Conservation (phyloP, 2,888 invertebrate species). For the Andrena chrysosceles region DNA sequence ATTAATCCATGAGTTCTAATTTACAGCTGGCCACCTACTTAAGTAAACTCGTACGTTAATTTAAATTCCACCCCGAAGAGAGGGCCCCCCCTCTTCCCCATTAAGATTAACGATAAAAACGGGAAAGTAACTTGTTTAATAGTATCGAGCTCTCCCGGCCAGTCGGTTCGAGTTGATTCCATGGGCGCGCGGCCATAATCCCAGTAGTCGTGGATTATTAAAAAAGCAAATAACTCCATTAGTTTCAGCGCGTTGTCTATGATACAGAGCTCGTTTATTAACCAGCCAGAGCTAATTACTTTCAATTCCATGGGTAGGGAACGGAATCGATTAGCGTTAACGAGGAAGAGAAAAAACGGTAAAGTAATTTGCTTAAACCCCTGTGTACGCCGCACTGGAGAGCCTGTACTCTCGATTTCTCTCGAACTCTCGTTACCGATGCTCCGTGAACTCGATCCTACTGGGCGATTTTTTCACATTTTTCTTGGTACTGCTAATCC, state of each 20-base stretch:
- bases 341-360: constrained; percentile 28
- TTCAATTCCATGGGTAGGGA: constrained; percentile 47
- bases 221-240: constrained; percentile 65
- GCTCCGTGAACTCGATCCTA: constrained; percentile 1
- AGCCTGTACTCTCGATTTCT: constrained; percentile 25
- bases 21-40: constrained; percentile 28
- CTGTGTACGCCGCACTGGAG: background rate
- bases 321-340: constrained; percentile 66
- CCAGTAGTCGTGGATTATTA: constrained; percentile 44
- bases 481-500: background rate
- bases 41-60: constrained; percentile 40
- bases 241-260: constrained; percentile 52
- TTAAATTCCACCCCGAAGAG: constrained; percentile 47
- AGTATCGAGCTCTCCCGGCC: constrained; percentile 14
- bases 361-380: constrained; percentile 53
- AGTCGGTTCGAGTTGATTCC: background rate
- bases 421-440: constrained; percentile 34
- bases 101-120: constrained; percentile 58
- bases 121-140: constrained; percentile 48
- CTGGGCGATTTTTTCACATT: background rate
- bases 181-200: constrained; percentile 21
- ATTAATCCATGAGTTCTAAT: constrained; percentile 48
- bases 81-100: background rate
- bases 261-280: constrained; percentile 44
- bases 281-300: constrained; percentile 57